Percentiles rank a stretch among this genome's conserved stretches.
phyloP scores from a whole-genome alignment of 2,888 invertebrate species.

The Patella depressa region DNA sequence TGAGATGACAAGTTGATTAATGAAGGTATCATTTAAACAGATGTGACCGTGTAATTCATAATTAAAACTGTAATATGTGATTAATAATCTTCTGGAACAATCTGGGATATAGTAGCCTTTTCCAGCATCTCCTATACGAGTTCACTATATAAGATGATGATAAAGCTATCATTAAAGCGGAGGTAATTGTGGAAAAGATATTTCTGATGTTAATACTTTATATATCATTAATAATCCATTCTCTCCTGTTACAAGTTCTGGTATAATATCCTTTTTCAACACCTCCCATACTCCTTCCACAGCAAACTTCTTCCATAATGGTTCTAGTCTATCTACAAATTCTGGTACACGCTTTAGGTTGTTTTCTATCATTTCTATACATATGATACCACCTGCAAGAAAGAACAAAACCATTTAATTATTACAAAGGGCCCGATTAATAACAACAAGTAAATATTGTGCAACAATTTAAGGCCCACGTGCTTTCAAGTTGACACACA shows the following conservation, averaged over 20 bases:
- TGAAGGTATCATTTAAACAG: background rate
- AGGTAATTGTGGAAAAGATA: background rate
- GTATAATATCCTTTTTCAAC: background rate
- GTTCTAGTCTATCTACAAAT: slow-evolving; percentile 6
- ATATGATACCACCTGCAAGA: background rate
- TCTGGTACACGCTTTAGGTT: background rate
- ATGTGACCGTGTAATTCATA: background rate
- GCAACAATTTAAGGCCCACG: too few relatives aligned
- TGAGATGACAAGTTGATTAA: too few relatives aligned
- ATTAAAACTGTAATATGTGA: background rate
- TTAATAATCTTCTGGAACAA: background rate
- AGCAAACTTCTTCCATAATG: background rate
- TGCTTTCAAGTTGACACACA: too few relatives aligned
- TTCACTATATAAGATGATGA: background rate
- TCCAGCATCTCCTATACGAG: background rate
- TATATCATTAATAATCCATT: background rate
- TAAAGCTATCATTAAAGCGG: background rate
- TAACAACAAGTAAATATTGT: too few relatives aligned
- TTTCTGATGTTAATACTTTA: background rate
- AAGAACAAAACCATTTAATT: too few relatives aligned
- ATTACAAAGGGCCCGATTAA: too few relatives aligned
- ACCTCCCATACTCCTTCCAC: background rate
- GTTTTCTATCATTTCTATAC: slow-evolving; percentile 4
- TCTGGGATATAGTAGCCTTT: background rate
- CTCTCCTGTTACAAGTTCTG: background rate